Evolutionary conservation across 53 echinoderm and acorn worm genomes (phyloP), one percentile per base, ranked within the genome.

Genomic region (Holothuria scabra): DNA sequence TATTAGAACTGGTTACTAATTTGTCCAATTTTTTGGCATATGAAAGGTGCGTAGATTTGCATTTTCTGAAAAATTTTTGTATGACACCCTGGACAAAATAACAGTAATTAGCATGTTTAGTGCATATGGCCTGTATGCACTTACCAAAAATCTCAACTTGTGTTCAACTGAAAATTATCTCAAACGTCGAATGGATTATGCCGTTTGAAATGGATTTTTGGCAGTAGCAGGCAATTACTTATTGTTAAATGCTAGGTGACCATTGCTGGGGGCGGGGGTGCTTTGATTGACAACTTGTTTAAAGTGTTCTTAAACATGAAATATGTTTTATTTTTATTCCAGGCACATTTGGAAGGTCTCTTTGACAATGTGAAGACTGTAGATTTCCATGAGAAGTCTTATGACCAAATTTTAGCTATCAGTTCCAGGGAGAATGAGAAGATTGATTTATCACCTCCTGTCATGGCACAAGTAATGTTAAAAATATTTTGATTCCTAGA

Each of bases 281-380:
- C 10, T 41, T 41, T 23, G 8, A 28, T 12, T 23, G 62, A 6
- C 2, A 28, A 0, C 23, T 28, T 28, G 26, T 3, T 65, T 14
- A 20, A 16, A 65, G 65, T 65, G 65, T 14, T 25, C 11, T 32
- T 32, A 14, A 18, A 16, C 52, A 52, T 52, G 1, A 52, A 16
- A 14, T 23, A 4, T 64, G 31, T 49, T 70, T 59, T 49, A 16
- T 0, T 41, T 70, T 46, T 26, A 11, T 84, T 70, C 16, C 81
- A 93, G 91, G 89, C 88, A 30, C 97, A 96, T 86, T 89, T 96
- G 19, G 97, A 94, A 61, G 97, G 97, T 83, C 92, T 93, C 28
- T 96, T 96, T 83, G 97, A 96, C 79, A 97, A 94, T 60, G 91
- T 97, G 83, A 97, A 97, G 85, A 90, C 94, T 0, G 97, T 91